Evolutionary conservation across 2,797 vertebrate species (phyloP), one percentile per base, ranked within the genome.

Genomic region (Chrysocyon brachyurus): DNA sequence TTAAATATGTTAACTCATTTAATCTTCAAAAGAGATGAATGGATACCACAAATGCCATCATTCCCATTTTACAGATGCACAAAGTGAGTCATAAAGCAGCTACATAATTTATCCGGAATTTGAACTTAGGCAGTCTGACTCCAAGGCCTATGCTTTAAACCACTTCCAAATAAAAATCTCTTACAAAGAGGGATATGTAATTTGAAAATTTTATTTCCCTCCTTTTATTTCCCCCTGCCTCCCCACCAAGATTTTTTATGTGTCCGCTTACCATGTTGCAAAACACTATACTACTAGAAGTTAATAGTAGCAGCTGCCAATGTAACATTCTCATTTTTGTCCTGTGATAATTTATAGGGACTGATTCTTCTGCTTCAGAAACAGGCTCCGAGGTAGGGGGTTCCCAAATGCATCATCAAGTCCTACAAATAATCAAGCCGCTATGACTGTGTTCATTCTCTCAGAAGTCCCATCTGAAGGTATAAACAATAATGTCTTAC

Each of bases 261-360:
- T 6, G 28, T 88, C n/a, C 72, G 31, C 28, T 92, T 89, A 33
- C 90, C 12, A 2, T 70, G 6, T 73, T 59, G 36, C 64, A 88
- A 92, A 91, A 87, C 64, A 70, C 49, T 84, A 33, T 92, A 68
- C 79, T 94, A 36, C 89, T 86, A 64, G 78, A 95, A 90, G 92
- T 88, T 91, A 91, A 77, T 81, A 83, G 49, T 72, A 61, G 52
- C 24, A 40, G 82, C 84, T 91, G 86, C 90, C 82, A 86, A 77
- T 56, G 52, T 64, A 88, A 82, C 85, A 68, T 83, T 92, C 91
- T 92, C 63, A 92, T 73, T 98, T 97, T 97, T 94, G 66, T 96
- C 90, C 68, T 73, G 61, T 70, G 85, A 75, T 86, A 87, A 96
- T 96, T 97, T 96, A 90, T 85, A 94, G 83, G 31, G 40, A 52